Evolutionary conservation across 2,888 invertebrate species (phyloP).

Genomic region (Bombyx huttoni): DNA sequence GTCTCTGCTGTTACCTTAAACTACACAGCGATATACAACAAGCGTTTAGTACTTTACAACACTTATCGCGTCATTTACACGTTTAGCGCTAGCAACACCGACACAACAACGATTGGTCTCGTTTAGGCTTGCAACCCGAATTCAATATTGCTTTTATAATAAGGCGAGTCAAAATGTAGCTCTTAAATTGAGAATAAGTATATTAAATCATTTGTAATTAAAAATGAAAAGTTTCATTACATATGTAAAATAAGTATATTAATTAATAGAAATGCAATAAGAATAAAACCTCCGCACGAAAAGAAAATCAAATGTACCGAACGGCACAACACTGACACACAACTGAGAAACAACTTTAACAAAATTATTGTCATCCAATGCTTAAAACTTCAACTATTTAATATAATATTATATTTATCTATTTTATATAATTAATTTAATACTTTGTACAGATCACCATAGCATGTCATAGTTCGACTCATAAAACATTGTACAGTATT

Average conservation of each 20-base stretch:
- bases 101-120: constrained; percentile 65
- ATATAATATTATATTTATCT: constrained; percentile 39
- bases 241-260: neutral
- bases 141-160: constrained; percentile 46
- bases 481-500: constrained; percentile 21
- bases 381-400: constrained; percentile 46
- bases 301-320: constrained; percentile 19
- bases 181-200: neutral
- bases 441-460: constrained; percentile 56
- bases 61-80: constrained; percentile 27
- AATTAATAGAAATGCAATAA: neutral
- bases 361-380: constrained; percentile 72
- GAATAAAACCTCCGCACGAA: constrained; percentile 7
- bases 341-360: constrained; percentile 45
- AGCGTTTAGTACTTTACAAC: constrained; percentile 34
- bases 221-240: neutral
- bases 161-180: neutral
- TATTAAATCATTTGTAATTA: neutral
- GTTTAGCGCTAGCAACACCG: constrained; percentile 48
- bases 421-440: constrained; percentile 28
- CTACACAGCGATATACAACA: constrained; percentile 34
- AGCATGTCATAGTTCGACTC: constrained; percentile 24
- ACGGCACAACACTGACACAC: constrained; percentile 28
- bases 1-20: constrained; percentile 16
- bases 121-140: constrained; percentile 38